Percentiles rank a stretch among this genome's conserved stretches.
Conservation (phyloP, 1,140 invertebrate species). For the Anastrepha ludens region DNA sequence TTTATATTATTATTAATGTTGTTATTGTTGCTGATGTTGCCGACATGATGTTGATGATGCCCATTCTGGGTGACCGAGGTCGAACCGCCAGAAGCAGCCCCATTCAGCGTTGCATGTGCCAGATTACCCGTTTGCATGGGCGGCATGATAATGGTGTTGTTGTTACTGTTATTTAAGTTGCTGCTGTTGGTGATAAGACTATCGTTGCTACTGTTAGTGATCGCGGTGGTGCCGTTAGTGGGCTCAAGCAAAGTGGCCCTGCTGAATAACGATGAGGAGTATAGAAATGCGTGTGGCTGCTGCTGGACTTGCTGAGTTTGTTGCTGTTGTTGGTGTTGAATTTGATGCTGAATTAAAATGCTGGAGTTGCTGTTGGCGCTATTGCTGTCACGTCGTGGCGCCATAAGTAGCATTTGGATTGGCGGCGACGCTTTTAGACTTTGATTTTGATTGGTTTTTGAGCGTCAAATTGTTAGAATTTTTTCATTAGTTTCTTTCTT, state of each 20-base stretch:
- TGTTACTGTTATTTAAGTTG: conserved; percentile 62
- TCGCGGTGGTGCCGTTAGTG: background rate
- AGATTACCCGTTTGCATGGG: conserved; percentile 62
- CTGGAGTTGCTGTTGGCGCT: conserved; percentile 45
- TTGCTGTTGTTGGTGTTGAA: conserved; percentile 49
- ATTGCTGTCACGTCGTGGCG: conserved; percentile 67
- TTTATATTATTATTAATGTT: conserved; percentile 59
- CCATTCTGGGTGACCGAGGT: background rate
- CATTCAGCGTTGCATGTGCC: conserved; percentile 57
- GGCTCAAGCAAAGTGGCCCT: background rate
- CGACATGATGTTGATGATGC: conserved; percentile 22
- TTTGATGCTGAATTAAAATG: conserved; percentile 29
- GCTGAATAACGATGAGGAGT: background rate
- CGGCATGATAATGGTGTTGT: conserved; percentile 60
- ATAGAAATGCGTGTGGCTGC: conserved; percentile 51
- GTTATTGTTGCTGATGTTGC: conserved; percentile 53
- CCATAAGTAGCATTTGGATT: conserved; percentile 65
- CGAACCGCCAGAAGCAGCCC: background rate
- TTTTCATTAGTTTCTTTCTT: background rate
- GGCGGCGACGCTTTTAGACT: too few relatives aligned
- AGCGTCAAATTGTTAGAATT: background rate
- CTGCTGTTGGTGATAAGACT: conserved; percentile 57
- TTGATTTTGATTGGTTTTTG: background rate
- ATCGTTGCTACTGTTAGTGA: conserved; percentile 56
- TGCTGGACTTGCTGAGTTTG: conserved; percentile 58